Evolutionary conservation across 2,888 invertebrate species (phyloP), one percentile per base, ranked within the genome.

Genomic region (Yponomeuta sedellus): DNA sequence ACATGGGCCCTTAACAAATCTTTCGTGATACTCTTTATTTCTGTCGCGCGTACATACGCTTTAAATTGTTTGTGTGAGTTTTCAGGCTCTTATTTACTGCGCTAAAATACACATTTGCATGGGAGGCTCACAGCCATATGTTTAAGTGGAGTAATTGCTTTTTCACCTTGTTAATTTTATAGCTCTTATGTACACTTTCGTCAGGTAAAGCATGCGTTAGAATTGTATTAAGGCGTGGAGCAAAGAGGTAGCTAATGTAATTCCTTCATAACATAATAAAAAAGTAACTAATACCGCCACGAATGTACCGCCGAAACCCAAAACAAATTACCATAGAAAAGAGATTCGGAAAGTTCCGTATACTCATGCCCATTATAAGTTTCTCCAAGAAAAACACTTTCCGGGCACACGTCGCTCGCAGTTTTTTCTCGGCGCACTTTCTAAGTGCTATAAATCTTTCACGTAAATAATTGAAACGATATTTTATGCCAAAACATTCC

Each of bases 381-480:
- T 91, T 66, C 83, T 74, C 77, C 82, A 90, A 90, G 90, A 90
- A 90, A 90, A 91, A 90, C 90, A 91, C 87, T 91, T 91, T 89
- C 86, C 88, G 83, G 84, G 89, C 91, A 90, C 90, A 90, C 90
- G 90, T 88, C 86, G 83, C 88, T 84, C 80, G 80, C 83, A 81
- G 82, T 88, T 90, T 90, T 91, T 91, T 88, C 89, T 83, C 84
- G 78, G 90, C 90, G 88, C 90, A 89, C 88, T 91, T 91, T 89
- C 89, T 88, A 91, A 91, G 90, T 88, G 83, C 88, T 67, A 91
- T 91, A 91, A 91, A 91, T 91, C 91, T 91, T 79, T 83, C 88
- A 86, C 88, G 90, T 91, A 92, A 92, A 92, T 92, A 92, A 92
- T 92, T 92, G 92, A 92, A 92, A 91, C 92, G 88, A 92, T 92